Percentiles rank a stretch among this genome's conserved stretches.
Conservation (phyloP, 2,797 vertebrate species). For the Acipenser transmontanus region DNA sequence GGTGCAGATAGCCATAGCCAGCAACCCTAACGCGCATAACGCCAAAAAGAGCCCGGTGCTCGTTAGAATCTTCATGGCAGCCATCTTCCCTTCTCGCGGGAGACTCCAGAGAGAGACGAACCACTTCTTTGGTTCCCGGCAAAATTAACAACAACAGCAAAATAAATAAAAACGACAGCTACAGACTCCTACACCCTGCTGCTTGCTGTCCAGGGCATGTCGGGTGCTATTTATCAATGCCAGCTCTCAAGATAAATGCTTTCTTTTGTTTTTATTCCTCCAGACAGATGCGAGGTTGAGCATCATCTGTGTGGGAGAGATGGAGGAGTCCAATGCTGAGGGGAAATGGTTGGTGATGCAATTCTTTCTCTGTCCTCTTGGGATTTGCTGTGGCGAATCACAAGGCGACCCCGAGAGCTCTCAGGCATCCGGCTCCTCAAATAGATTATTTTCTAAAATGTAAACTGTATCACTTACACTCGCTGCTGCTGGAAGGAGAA, state of each 20-base stretch:
- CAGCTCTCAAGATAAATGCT: slow-evolving; percentile 35
- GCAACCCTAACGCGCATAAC: slow-evolving; percentile 72
- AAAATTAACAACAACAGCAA: slow-evolving; percentile 42
- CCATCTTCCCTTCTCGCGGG: slow-evolving; percentile 71
- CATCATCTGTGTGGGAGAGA: slow-evolving; percentile 59
- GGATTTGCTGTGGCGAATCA: slow-evolving; percentile 36
- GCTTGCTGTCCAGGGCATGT: slow-evolving; percentile 39
- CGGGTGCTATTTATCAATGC: slow-evolving; percentile 30
- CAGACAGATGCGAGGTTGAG: slow-evolving; percentile 50
- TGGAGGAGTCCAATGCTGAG: slow-evolving; percentile 42
- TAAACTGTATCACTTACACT: no score
- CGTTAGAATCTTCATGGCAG: slow-evolving; percentile 85
- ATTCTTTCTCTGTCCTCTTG: slow-evolving; percentile 48
- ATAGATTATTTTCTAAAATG: no score
- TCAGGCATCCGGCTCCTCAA: no score
- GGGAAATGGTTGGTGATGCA: slow-evolving; percentile 41
- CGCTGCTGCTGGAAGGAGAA: no score
- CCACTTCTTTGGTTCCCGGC: slow-evolving; percentile 53
- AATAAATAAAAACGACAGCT: slow-evolving; percentile 46
- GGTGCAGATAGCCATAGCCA: slow-evolving; percentile 85
- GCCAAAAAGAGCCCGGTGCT: slow-evolving; percentile 79
- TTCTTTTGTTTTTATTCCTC: slow-evolving; percentile 46
- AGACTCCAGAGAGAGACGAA: slow-evolving; percentile 54
- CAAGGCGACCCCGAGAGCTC: neutral
- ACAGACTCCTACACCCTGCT: slow-evolving; percentile 44